Evolutionary conservation across 1,140 invertebrate species (phyloP).

Genomic region (Philopotamus ludificatus): DNA sequence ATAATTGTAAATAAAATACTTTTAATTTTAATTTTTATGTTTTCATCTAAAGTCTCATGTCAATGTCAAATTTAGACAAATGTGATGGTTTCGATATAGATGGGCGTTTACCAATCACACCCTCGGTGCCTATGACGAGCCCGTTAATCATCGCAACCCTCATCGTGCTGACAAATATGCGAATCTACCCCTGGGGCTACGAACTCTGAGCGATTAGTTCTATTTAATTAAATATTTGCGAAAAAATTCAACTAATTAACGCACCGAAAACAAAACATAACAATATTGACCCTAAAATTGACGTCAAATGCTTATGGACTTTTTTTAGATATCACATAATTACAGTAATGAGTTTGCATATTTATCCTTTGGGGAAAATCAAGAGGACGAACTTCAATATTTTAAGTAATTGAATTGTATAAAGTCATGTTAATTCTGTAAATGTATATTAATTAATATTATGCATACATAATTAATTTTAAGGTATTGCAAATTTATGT

Average conservation of each 20-base stretch:
- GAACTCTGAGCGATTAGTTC: slow-evolving; percentile 11
- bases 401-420: no score
- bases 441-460: no score
- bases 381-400: no score
- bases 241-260: background rate
- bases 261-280: background rate
- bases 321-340: no score
- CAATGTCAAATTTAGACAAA: background rate
- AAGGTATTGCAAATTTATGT: no score
- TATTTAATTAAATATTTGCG: slow-evolving; percentile 26
- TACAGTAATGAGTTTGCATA: no score
- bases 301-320: no score
- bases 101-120: slow-evolving; percentile 17
- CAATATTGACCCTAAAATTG: no score
- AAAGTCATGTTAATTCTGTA: no score
- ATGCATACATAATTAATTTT: no score
- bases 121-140: slow-evolving; percentile 15
- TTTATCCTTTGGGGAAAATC: no score
- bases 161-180: slow-evolving; percentile 22
- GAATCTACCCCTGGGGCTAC: background rate
- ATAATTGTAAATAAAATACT: no score
- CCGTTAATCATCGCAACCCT: slow-evolving; percentile 24
- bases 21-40: background rate
- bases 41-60: background rate
- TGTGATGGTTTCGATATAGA: background rate